Evolutionary conservation across 1,140 invertebrate genomes (phyloP), one percentile per base, ranked within the genome.

Genomic region (Maniola jurtina): DNA sequence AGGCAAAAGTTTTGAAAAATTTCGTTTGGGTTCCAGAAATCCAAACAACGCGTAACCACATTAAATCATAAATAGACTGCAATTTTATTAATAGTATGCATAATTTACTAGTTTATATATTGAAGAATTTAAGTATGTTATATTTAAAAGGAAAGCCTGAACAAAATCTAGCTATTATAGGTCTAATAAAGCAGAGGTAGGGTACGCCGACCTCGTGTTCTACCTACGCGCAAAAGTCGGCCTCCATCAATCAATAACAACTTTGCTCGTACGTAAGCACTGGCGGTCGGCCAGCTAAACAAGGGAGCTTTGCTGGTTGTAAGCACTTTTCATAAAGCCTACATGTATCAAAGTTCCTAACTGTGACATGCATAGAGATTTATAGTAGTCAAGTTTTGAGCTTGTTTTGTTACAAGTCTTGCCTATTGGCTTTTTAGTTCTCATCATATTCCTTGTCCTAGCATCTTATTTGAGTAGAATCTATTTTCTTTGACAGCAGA

Each of bases 251-350:
- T 68, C 66, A 58, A 68, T 68, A 68, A 57, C 25, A n/a, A 15
- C 35, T 55, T 34, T 45, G 13, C 42, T 5, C 9, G 13, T 45
- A 45, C 42, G 42, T 45, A 45, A 45, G 35, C 16, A 48, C 61
- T 68, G 66, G 60, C 66, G 60, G 25, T 57, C 60, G 25, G 66
- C 66, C 66, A 68, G 60, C 54, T 8, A 34, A 55, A 55, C 52
- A 55, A 55, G 25, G 25, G 52, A 25, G 2, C 34, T 52, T 54
- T 35, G 36, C 36, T 14, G 33, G 35, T 10, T 61, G 61, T 34
- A 36, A 55, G 61, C 61, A 55, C 13, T 55, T 54, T 61, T 48
- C 45, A 42, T 15, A 33, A 55, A 55, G 52, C 61, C 11, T 38
- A 6, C 14, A 54, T 15, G 13, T 52, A 38, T 8, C 1, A 11